Evolutionary conservation across 2,888 invertebrate genomes (phyloP).

Genomic region (Dichetophora obliterata): DNA sequence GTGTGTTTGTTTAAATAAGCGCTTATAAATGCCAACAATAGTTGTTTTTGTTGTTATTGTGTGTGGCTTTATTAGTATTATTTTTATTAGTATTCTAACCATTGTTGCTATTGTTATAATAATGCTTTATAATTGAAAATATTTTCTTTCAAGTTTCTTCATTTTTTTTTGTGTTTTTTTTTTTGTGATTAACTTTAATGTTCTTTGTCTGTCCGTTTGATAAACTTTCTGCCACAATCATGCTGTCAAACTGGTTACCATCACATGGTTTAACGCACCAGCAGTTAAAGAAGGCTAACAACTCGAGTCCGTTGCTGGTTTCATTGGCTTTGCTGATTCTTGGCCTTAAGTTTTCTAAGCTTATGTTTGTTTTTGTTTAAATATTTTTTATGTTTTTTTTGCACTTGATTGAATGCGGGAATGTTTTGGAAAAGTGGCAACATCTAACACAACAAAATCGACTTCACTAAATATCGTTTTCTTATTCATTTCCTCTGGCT

Average conservation of each 20-base stretch:
- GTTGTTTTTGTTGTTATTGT: slow-evolving; percentile 7
- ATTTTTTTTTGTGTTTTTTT: background rate
- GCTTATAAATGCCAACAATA: background rate
- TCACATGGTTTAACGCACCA: slow-evolving; percentile 24
- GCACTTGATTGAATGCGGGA: background rate
- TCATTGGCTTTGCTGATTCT: slow-evolving; percentile 17
- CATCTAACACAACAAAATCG: background rate
- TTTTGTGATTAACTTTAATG: background rate
- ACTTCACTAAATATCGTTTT: background rate
- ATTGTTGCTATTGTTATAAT: background rate
- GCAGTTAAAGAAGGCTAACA: slow-evolving; percentile 31
- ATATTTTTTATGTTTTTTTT: background rate
- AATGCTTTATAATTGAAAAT: background rate
- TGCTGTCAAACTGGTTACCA: slow-evolving; percentile 31
- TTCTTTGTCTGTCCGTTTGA: background rate
- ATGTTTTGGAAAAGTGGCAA: background rate
- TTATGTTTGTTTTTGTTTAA: background rate
- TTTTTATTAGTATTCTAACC: background rate
- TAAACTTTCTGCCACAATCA: background rate
- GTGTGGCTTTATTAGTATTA: background rate
- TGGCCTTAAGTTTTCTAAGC: slow-evolving; percentile 2
- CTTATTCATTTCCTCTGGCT: background rate
- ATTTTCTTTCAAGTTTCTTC: background rate
- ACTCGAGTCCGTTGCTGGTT: background rate
- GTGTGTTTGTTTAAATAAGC: background rate